Base-by-base conservation (phyloP, 37 sponge, comb jelly and placozoan species). In the Tethya wilhelma region DNA sequence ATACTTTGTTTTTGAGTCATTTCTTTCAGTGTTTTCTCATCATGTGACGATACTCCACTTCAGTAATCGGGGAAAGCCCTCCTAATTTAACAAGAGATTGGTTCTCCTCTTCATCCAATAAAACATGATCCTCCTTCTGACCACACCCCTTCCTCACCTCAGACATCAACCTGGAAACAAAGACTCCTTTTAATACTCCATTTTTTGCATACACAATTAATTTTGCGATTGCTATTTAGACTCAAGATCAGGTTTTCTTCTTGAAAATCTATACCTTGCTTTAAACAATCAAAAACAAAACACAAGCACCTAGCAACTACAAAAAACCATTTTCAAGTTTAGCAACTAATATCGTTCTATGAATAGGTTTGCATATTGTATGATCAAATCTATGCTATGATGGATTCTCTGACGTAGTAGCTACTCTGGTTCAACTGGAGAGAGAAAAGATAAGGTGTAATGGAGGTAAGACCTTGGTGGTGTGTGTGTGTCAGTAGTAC, bases 31-130 rank as follows among this genome's bases (percentile, higher is more conserved):
- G 81, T n/a, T 56, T 44, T 36, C 76, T 64, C 62, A 80, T 41
- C 59, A 85, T 67, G 36, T 42, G 49, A 20, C 46, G 67, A 42
- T 74, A 80, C 29, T 86, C 73, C 34, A 46, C 71, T 85, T 85
- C 74, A 67, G 44, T 60, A 56, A 73, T 62, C 28, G 38, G 25
- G n/a, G n/a, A n/a, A n/a, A n/a, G n/a, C 17, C 23, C 25, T 2
- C 31, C 67, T 37, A 45, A 25, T 6, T 4, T 40, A 44, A 37
- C 60, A 5, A 12, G 37, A 44, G 65, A 25, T 44, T 37, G 23
- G 69, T 46, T 30, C 41, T 49, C 73, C 17, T 73, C 25, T 59
- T 58, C 30, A 58, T 4, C 41, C 2, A 42, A 3, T 4, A 59
- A 19, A 22, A 26, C 59, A 45, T 49, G 49, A 34, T 29, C 74